Base-by-base conservation (phyloP, 2,797 vertebrate species). In the Paratrypauchen microcephalus region DNA sequence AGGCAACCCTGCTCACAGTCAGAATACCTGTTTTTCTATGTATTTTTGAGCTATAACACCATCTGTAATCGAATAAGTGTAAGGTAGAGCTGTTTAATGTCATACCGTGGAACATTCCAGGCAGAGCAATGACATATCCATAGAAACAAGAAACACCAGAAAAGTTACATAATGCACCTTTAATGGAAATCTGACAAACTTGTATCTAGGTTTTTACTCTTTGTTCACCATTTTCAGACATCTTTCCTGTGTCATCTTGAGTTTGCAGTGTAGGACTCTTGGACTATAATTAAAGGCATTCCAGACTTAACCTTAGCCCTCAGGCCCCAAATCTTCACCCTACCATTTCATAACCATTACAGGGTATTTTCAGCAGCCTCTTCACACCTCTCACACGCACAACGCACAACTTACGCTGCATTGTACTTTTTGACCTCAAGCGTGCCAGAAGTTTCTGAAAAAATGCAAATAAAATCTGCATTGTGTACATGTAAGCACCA, bases 261-360 rank as follows among this genome's bases (percentile, higher is more conserved):
- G 69, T 60, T 64, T 72, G 54, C 61, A 80, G 79, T 55, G 62
- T 24, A 79, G 74, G 79, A 86, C 19, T 62, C 75, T 75, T 57
- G 59, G 80, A 82, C 90, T 88, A 68, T 90, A 91, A 93, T 92
- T 92, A 93, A 88, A 86, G 79, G 64, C 90, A 92, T 93, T 93
- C 92, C 91, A 88, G 82, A 52, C 83, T 83, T 88, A 87, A 91
- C 89, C 90, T 92, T 90, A 81, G 83, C 74, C 78, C 80, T 74
- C 71, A 55, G 79, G 79, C 84, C 83, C 83, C 70, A 11, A 79
- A 77, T 75, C 84, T 79, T 86, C 76, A 85, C 87, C 84, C 87
- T 71, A 75, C 78, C 85, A 83, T 88, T 89, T 87, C 77, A 71
- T 75, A 83, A 74, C 78, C 78, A 82, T 87, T 85, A 79, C 70